Percentiles rank a stretch among this genome's conserved stretches.
Evolutionary conservation across 2,888 invertebrate genomes (phyloP).

Genomic region (Vanessa cardui): DNA sequence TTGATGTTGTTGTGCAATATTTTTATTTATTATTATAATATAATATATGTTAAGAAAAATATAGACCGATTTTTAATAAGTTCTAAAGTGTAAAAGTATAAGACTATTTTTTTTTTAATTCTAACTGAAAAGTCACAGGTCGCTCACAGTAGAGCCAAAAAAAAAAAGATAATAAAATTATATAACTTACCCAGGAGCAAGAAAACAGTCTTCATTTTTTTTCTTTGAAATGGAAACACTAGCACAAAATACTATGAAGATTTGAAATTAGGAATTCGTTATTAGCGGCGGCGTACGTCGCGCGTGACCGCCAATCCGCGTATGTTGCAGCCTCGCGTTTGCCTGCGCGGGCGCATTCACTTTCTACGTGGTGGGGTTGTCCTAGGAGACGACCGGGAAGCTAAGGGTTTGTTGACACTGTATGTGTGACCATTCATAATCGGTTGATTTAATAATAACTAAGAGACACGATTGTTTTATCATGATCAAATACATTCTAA

Average conservation of each 20-base stretch:
- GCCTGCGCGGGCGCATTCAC: slow-evolving; percentile 68
- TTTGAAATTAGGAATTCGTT: slow-evolving; percentile 52
- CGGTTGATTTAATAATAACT: slow-evolving; percentile 32
- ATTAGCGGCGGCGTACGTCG: slow-evolving; percentile 66
- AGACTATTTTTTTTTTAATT: no score
- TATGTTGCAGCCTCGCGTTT: slow-evolving; percentile 49
- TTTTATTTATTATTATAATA: neutral
- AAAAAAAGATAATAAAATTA: slow-evolving; percentile 13
- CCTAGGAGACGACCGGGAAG: slow-evolving; percentile 65
- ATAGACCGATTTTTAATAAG: no score
- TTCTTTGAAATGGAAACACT: slow-evolving; percentile 56
- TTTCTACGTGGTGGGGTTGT: slow-evolving; percentile 78
- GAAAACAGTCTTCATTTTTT: slow-evolving; percentile 64
- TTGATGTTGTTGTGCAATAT: slow-evolving; percentile 4
- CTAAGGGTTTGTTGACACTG: slow-evolving; percentile 73
- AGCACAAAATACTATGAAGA: slow-evolving; percentile 57
- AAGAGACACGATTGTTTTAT: slow-evolving; percentile 23
- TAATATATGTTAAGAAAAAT: no score
- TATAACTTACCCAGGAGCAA: slow-evolving; percentile 68
- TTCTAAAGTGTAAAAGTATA: no score
- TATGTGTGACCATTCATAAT: slow-evolving; percentile 34
- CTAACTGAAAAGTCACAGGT: no score
- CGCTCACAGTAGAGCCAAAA: neutral
- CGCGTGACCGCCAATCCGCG: slow-evolving; percentile 70
- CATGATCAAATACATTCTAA: slow-evolving; percentile 19